phyloP scores from a whole-genome alignment of 2,113 vertebrate genomes.

The Cebidichthys violaceus region DNA sequence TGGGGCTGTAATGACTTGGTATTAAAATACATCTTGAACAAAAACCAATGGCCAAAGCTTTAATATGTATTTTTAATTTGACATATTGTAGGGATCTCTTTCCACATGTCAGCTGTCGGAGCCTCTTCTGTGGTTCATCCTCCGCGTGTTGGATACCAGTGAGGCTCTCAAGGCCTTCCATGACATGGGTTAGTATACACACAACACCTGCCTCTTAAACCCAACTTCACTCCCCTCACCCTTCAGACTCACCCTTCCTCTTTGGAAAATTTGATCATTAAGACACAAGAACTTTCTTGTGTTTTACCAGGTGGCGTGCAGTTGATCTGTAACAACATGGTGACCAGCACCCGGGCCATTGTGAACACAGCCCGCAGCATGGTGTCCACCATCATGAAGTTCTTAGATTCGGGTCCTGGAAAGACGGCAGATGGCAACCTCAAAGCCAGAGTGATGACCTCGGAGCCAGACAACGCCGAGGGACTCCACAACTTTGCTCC shows the following conservation, averaged over 20 bases:
- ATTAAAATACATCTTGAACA: neutral
- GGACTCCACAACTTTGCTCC: conserved; percentile 99
- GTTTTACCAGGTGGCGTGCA: conserved; percentile 92
- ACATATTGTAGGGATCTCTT: conserved; percentile 89
- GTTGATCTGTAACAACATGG: conserved; percentile 99
- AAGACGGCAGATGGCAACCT: conserved; percentile 93
- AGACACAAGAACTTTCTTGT: neutral
- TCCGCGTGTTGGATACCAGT: conserved; percentile 96
- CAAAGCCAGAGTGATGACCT: conserved; percentile 95
- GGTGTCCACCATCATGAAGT: conserved; percentile 99
- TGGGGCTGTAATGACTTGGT: neutral
- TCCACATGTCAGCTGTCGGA: conserved; percentile 98
- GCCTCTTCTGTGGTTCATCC: conserved; percentile 97
- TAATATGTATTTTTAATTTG: neutral
- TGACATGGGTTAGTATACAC: conserved; percentile 92
- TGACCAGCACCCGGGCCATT: conserved; percentile 98
- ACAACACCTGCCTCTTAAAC: neutral
- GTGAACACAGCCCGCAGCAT: conserved; percentile 99
- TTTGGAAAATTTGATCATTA: neutral
- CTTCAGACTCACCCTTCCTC: no score
- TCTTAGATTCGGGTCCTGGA: conserved; percentile 95
- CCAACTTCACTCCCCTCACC: neutral
- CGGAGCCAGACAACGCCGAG: conserved; percentile 97
- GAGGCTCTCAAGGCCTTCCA: conserved; percentile 98
- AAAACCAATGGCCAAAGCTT: neutral